Conservation (phyloP, 2,113 vertebrate genomes). For the Archocentrus centrarchus region DNA sequence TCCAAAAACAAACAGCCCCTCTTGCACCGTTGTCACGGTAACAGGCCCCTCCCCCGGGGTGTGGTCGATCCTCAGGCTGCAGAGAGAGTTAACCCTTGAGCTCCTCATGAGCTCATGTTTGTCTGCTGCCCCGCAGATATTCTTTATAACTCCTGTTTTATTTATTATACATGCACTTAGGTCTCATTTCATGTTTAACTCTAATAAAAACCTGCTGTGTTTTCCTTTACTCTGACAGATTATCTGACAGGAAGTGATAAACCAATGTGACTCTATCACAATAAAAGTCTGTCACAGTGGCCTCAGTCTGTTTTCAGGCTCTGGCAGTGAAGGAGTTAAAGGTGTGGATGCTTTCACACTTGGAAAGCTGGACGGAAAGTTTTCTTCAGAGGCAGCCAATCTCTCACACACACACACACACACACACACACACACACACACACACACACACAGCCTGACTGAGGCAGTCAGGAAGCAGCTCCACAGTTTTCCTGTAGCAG, state of each 20-base stretch:
- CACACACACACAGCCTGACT: background rate
- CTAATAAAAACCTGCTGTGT: background rate
- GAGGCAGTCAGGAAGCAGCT: background rate
- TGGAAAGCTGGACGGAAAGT: slow-evolving; percentile 57
- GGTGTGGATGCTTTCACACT: slow-evolving; percentile 51
- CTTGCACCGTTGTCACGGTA: background rate
- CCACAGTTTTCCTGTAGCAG: background rate
- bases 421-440: slow-evolving; percentile 35
- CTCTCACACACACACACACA: slow-evolving; percentile 38
- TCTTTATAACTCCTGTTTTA: too few species aligned
- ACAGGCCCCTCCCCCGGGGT: slow-evolving; percentile 37
- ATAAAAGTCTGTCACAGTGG: background rate
- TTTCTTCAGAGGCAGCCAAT: slow-evolving; percentile 52
- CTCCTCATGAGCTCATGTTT: too few species aligned
- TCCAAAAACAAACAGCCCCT: slow-evolving; percentile 18
- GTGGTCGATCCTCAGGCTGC: slow-evolving; percentile 11
- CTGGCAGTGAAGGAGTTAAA: slow-evolving; percentile 62
- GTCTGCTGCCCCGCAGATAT: too few species aligned
- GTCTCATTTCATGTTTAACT: too few species aligned
- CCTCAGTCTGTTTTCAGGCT: background rate
- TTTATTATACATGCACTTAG: too few species aligned
- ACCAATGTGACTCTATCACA: background rate
- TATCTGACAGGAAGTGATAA: background rate
- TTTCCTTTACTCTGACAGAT: background rate
- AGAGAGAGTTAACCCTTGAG: slow-evolving; percentile 51